phyloP scores from a whole-genome alignment of 2,797 vertebrate genomes.

The Cirrhinus molitorella region DNA sequence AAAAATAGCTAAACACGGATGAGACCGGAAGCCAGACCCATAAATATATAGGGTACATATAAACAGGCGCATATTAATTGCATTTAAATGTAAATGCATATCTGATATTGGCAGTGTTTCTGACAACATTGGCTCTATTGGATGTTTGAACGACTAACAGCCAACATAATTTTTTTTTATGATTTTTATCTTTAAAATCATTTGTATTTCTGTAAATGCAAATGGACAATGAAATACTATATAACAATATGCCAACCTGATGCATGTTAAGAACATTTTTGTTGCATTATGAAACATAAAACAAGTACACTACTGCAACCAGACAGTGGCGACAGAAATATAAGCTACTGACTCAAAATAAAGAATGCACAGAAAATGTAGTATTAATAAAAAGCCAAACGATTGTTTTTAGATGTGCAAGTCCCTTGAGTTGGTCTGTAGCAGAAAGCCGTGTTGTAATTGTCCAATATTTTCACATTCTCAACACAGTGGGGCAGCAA shows the following conservation, averaged over 20 bases:
- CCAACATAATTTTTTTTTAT: background rate
- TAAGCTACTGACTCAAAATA: background rate
- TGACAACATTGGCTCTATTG: background rate
- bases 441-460: conserved; percentile 2
- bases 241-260: background rate
- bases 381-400: background rate
- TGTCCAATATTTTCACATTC: conserved; percentile 29
- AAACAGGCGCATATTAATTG: background rate
- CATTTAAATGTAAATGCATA: background rate
- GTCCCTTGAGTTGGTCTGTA: background rate
- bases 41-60: background rate
- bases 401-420: background rate
- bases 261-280: background rate
- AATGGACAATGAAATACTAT: background rate
- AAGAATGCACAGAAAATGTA: background rate
- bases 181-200: background rate
- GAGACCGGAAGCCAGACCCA: no score
- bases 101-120: background rate
- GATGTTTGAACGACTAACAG: background rate
- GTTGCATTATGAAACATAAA: background rate
- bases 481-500: conserved; percentile 40
- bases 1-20: no score
- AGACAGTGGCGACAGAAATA: conserved; percentile 1
- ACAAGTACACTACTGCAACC: background rate
- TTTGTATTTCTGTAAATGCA: background rate